Base-by-base conservation (phyloP, 2,888 invertebrate species). In the Mallateleia sp. region DNA sequence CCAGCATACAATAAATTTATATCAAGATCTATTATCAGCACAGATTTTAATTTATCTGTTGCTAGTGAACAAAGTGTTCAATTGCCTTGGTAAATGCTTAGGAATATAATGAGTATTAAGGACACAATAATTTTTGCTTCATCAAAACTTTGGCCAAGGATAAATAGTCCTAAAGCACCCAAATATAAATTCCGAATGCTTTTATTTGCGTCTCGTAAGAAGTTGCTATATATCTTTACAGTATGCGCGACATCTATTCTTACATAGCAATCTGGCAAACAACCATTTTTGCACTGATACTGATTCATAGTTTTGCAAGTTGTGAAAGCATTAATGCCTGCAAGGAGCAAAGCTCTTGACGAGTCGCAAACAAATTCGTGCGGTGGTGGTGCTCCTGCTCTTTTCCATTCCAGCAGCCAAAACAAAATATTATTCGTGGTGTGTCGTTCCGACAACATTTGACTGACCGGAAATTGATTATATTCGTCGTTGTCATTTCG, bases 381-480 rank as follows among this genome's bases (percentile, higher is more conserved):
- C 34, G 88, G 88, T 7, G 50, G 52, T 18, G 85, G 79, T 9
- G 75, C 82, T 2, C 82, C 85, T 2, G 58, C 42, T 25, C 67
- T 20, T 1, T 52, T 28, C 78, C 72, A 86, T 45, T 88, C 81
- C 7, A 78, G 15, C 15, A 88, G 47, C 84, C 86, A 86, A 54
- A 62, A 86, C 11, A 42, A 20, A 14, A 88, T 86, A 7, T 64
- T 24, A 38, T 84, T 84, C 0, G 88, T 62, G n/a, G 74, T 60
- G 3, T 87, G 86, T 9, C 67, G 25, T 25, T 79, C 78, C 3
- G 75, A 71, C 0, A 88, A 5, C 88, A 86, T 88, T 32, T 88
- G 86, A 0, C 25, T 9, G 11, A 88, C 52, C 4, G 88, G 78
- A 77, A 86, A 72, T 20, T 84, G 84, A 9, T 58, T 77, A n/a